Evolutionary conservation across 1,140 invertebrate species (phyloP), one percentile per base, ranked within the genome.

Genomic region (Microplitis mediator): DNA sequence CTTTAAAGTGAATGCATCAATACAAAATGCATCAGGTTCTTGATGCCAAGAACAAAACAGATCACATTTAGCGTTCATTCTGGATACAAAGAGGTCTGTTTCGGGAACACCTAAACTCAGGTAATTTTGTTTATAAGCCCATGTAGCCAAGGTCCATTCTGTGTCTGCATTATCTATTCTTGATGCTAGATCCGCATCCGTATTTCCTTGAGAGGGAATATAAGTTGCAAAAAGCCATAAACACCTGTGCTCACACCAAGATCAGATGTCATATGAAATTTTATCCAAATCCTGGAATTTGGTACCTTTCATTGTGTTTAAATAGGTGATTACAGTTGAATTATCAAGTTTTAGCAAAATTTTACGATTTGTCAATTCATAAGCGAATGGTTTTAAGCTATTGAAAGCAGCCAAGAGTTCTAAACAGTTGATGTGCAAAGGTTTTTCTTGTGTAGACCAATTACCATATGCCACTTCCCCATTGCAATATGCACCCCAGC

Each of bases 161-260:
- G 63, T 66, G 39, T 65, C 73, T 16, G 62, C 31, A n/a, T 56
- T 74, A 8, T 60, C 39, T n/a, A n/a, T 31, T 32, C 62, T n/a
- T 1, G 73, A 71, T 6, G 39, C 54, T 32, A 16, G 23, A 34
- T 74, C 69, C 3, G 69, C 69, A 6, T 71, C 69, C 6, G 63
- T 50, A 23, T 71, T 74, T 34, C 71, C 56, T 61, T 54, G 68
- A 3, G 69, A 71, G 3, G 62, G 69, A 16, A 71, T 74, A 45
- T 74, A 74, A 8, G 69, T 36, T 8, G 63, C 73, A 34, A 72
- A 71, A 34, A 78, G 3, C 54, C 51, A 74, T 14, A 79, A 61
- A n/a, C 50, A 35, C 68, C 63, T 23, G 6, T 51, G 3, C 39
- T 79, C 78, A 54, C 76, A 76, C 73, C 75, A 79, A 32, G 64